Conservation (phyloP, 2,113 vertebrate species). For the Paramormyrops kingsleyae region DNA sequence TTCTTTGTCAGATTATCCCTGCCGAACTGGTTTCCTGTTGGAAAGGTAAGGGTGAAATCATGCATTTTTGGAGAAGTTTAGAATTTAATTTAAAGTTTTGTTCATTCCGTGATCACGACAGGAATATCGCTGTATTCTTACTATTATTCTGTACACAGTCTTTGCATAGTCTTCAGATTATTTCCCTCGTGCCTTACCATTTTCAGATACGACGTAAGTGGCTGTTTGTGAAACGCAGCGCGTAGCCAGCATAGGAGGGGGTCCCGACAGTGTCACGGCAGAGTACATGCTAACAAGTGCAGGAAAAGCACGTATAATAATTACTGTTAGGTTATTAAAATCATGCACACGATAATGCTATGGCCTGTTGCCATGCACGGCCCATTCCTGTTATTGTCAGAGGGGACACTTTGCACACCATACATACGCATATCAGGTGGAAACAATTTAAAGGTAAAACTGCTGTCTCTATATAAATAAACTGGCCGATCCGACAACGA, state of each 20-base stretch:
- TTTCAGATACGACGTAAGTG: neutral
- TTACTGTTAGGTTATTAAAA: neutral
- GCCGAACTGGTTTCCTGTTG: neutral
- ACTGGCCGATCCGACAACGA: neutral
- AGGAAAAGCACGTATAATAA: neutral
- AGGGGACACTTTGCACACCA: neutral
- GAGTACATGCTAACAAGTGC: neutral
- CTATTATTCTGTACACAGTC: neutral
- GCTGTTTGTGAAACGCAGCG: neutral
- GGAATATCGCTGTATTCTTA: neutral
- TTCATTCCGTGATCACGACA: neutral
- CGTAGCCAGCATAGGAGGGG: neutral
- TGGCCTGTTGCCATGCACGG: neutral
- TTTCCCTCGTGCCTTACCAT: neutral
- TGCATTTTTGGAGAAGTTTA: neutral
- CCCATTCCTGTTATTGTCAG: neutral
- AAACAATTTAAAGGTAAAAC: neutral
- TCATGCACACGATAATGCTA: neutral
- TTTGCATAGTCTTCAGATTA: neutral
- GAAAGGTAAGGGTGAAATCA: neutral
- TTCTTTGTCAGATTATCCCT: neutral
- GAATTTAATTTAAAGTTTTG: neutral
- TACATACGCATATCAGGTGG: neutral
- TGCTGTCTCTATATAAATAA: neutral
- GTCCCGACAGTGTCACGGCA: neutral